Evolutionary conservation across 2,797 vertebrate species (phyloP).

Genomic region (Ptychadena robeensis): DNA sequence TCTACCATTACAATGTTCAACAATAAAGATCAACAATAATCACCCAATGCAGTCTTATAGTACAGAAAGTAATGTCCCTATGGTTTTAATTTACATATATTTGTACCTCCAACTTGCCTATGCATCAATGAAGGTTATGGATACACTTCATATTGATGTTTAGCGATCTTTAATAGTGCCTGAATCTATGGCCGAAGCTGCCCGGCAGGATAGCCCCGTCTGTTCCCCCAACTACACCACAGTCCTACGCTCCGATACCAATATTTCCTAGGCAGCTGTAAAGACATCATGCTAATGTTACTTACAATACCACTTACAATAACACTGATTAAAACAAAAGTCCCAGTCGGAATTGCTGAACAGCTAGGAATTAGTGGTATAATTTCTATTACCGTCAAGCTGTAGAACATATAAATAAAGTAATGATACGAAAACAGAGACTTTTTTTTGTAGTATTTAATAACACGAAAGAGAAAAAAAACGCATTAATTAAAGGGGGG

Average conservation of each 20-base stretch:
- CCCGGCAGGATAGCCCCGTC: background rate
- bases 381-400: constrained; percentile 65
- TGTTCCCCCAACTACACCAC: constrained; percentile 1
- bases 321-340: constrained; percentile 67
- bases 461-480: constrained; percentile 66
- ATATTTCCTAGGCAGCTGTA: constrained; percentile 60
- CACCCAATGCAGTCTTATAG: background rate
- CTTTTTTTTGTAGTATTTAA: constrained; percentile 71
- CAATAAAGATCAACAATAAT: too few relatives aligned
- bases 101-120: background rate
- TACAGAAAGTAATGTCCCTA: background rate
- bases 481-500: constrained; percentile 73
- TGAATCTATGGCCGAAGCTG: background rate
- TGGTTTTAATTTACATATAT: background rate
- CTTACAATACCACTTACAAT: constrained; percentile 67
- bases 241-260: constrained; percentile 2
- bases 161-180: background rate
- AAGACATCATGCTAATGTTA: constrained; percentile 64
- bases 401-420: constrained; percentile 68
- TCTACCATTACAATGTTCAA: too few relatives aligned
- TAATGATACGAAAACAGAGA: constrained; percentile 71
- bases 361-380: constrained; percentile 64
- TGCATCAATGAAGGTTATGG: background rate
- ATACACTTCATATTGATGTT: background rate
- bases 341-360: constrained; percentile 69